Percentiles rank a stretch among this genome's conserved stretches.
Evolutionary conservation across 2,888 invertebrate genomes (phyloP).

Genomic region (Cremastinae sp.): DNA sequence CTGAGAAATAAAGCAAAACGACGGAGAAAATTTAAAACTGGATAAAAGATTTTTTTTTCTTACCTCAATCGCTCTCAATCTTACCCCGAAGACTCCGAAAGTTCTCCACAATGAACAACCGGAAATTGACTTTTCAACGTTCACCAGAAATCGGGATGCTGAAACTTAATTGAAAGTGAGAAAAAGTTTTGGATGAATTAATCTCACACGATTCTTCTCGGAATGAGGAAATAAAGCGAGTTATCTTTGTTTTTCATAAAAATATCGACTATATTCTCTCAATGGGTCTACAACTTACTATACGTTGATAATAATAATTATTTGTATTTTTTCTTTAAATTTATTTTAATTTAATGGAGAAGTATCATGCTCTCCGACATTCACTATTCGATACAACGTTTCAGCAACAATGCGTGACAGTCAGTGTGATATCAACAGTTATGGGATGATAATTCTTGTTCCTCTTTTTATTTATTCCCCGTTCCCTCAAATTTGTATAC

Average conservation of each 20-base stretch:
- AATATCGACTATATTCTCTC: slow-evolving; percentile 54
- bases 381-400: slow-evolving; percentile 18
- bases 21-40: background rate
- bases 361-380: slow-evolving; percentile 18
- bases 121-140: background rate
- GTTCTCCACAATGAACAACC: background rate
- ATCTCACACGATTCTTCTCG: background rate
- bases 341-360: slow-evolving; percentile 11
- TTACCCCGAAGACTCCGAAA: background rate
- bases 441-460: slow-evolving; percentile 27
- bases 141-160: too few relatives aligned
- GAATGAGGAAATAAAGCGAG: background rate
- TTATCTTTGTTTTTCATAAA: slow-evolving; percentile 45
- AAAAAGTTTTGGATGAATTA: too few relatives aligned
- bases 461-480: slow-evolving; percentile 6
- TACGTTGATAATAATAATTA: slow-evolving; percentile 14
- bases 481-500: background rate
- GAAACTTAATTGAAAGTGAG: too few relatives aligned
- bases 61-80: background rate
- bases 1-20: too few relatives aligned
- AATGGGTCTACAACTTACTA: slow-evolving; percentile 48
- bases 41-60: slow-evolving; percentile 17
- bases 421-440: slow-evolving; percentile 44
- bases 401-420: slow-evolving; percentile 39
- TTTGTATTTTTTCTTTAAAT: slow-evolving; percentile 9